Conservation (phyloP, 2,888 invertebrate species). For the Drosophila rellima region DNA sequence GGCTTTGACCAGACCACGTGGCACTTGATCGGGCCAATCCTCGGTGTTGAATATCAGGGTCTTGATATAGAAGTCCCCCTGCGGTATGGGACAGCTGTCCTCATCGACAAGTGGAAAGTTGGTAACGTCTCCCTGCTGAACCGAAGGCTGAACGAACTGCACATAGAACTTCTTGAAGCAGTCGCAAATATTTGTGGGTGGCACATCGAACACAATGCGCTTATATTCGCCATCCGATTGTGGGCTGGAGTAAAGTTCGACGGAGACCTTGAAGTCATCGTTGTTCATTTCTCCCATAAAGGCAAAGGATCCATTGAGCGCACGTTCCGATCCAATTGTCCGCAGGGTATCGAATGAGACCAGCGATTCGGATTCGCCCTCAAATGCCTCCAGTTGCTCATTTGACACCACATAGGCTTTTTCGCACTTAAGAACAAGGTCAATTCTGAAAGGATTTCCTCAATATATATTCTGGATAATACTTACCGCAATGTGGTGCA, state of each 20-base stretch:
- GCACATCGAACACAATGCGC: slow-evolving; percentile 77
- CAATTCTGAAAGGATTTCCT: no score
- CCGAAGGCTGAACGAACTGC: slow-evolving; percentile 75
- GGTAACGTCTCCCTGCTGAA: slow-evolving; percentile 68
- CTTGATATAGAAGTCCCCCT: slow-evolving; percentile 74
- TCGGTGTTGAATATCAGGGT: slow-evolving; percentile 69
- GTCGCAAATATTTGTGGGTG: slow-evolving; percentile 75
- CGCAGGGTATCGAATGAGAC: slow-evolving; percentile 57
- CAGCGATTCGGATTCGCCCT: slow-evolving; percentile 68
- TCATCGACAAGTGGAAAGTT: slow-evolving; percentile 77
- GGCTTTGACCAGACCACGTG: slow-evolving; percentile 75
- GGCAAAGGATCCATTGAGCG: slow-evolving; percentile 71
- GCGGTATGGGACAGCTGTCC: slow-evolving; percentile 74
- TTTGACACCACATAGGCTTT: slow-evolving; percentile 74
- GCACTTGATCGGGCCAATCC: slow-evolving; percentile 79
- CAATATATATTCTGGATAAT: background rate
- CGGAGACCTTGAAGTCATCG: slow-evolving; percentile 70
- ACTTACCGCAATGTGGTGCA: slow-evolving; percentile 57
- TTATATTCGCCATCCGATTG: slow-evolving; percentile 74
- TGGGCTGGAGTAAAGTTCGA: slow-evolving; percentile 75
- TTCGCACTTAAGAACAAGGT: slow-evolving; percentile 53
- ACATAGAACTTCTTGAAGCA: slow-evolving; percentile 78
- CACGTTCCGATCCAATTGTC: slow-evolving; percentile 67
- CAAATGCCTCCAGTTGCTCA: slow-evolving; percentile 69
- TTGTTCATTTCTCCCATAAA: slow-evolving; percentile 74